phyloP scores from a whole-genome alignment of 1,140 invertebrate species.

The Aphelinus certus region DNA sequence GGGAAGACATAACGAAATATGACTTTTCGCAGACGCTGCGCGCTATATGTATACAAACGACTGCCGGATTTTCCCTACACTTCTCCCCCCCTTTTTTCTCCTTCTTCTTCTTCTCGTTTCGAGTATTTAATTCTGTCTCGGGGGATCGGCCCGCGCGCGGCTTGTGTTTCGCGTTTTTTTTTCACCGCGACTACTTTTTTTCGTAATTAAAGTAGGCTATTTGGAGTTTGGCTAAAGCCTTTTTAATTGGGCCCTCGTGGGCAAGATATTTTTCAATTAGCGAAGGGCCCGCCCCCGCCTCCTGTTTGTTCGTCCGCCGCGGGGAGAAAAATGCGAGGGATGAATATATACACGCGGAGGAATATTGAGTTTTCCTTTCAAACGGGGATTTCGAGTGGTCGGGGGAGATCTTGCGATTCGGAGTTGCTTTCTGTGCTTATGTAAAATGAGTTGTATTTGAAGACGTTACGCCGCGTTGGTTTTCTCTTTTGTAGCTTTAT shows the following conservation, averaged over 20 bases:
- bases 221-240: constrained; percentile 27
- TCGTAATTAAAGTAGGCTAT: constrained; percentile 23
- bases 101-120: constrained; percentile 7
- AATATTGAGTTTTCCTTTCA: too few species aligned
- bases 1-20: constrained; percentile 13
- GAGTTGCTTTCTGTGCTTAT: too few species aligned
- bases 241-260: constrained; percentile 23
- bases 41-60: not conserved
- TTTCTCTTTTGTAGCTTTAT: too few species aligned
- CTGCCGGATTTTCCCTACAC: not conserved
- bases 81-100: not conserved
- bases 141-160: not conserved
- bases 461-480: too few species aligned
- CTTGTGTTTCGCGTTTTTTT: constrained; percentile 7
- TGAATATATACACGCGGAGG: too few species aligned
- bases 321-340: not conserved
- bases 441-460: too few species aligned
- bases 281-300: not conserved
- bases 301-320: not conserved
- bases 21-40: constrained; percentile 21
- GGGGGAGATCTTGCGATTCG: too few species aligned
- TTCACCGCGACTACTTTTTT: not conserved
- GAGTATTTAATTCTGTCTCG: constrained; percentile 24
- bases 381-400: too few species aligned
- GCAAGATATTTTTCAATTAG: constrained; percentile 29